Conservation (phyloP, 2,113 vertebrate species). For the Lampris megalopsis region DNA sequence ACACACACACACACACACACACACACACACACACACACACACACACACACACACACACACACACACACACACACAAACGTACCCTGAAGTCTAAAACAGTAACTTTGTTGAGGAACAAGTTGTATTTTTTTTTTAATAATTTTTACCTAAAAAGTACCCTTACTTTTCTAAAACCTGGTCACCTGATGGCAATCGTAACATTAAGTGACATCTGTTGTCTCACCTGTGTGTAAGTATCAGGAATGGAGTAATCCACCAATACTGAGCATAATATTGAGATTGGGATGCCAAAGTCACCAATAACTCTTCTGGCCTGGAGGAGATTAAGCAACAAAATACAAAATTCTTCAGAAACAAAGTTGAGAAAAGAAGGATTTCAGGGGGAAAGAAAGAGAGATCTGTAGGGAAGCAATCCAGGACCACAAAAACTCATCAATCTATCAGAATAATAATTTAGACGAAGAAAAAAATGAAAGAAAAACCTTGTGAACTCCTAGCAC, state of each 20-base stretch:
- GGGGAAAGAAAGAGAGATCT: neutral
- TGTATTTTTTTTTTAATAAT: no score
- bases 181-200: neutral
- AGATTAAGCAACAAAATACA: slow-evolving; percentile 17
- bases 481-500: no score
- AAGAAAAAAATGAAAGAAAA: no score
- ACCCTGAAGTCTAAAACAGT: no score
- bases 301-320: slow-evolving; percentile 91
- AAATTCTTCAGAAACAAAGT: no score
- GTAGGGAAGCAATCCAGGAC: neutral
- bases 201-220: neutral
- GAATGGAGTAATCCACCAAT: slow-evolving; percentile 89
- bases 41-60: no score
- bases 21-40: no score
- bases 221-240: slow-evolving; percentile 97
- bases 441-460: neutral
- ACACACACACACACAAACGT: no score
- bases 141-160: no score
- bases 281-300: slow-evolving; percentile 97
- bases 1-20: neutral
- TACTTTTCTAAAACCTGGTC: neutral
- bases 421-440: neutral
- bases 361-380: neutral
- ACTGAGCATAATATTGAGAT: slow-evolving; percentile 98
- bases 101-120: no score